Evolutionary conservation across 2,113 vertebrate genomes (phyloP), one percentile per base, ranked within the genome.

Genomic region (Bubo blakistoni): DNA sequence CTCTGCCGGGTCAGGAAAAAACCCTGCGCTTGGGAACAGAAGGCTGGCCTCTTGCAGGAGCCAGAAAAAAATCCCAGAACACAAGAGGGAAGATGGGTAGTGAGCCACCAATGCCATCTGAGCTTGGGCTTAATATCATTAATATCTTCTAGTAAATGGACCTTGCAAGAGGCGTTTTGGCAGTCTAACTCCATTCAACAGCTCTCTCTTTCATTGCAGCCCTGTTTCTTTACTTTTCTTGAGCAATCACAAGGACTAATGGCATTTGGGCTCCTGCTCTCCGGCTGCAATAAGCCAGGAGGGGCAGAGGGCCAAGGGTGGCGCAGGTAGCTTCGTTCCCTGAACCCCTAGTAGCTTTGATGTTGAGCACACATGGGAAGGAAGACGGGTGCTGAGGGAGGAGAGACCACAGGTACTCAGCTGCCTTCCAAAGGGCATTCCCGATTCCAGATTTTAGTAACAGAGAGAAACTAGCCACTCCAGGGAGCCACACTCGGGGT

Each of bases 401-500:
- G 54, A 70, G 62, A 73, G 46, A 27, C 11, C 0, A 0, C 58
- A n/a, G 30, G 22, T 69, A 32, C 1, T 0, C 15, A 30, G 51
- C 51, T 2, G 7, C 62, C 27, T 81, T 47, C 63, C 54, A 30
- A 65, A 46, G 14, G n/a, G 3, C 36, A 34, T 30, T 92, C 49
- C 66, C 20, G 27, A 77, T 70, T 52, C 2, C 26, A 47, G 38
- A 24, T 49, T 81, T 86, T 58, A 71, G 76, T 14, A 32, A 47
- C 21, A 26, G 46, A 46, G 69, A 44, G 29, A 34, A 88, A 62
- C 24, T 18, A 49, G 9, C 25, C 1, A 2, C 13, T 13, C 65
- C 4, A 3, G 52, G 57, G 20, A 79, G 22, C 52, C 65, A 44
- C 3, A 2, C 21, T 66, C 25, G 3, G 63, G 42, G 9, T n/a